Percentiles rank a stretch among this genome's conserved stretches.
Conservation (phyloP, 2,888 invertebrate species). For the Buathra laborator region DNA sequence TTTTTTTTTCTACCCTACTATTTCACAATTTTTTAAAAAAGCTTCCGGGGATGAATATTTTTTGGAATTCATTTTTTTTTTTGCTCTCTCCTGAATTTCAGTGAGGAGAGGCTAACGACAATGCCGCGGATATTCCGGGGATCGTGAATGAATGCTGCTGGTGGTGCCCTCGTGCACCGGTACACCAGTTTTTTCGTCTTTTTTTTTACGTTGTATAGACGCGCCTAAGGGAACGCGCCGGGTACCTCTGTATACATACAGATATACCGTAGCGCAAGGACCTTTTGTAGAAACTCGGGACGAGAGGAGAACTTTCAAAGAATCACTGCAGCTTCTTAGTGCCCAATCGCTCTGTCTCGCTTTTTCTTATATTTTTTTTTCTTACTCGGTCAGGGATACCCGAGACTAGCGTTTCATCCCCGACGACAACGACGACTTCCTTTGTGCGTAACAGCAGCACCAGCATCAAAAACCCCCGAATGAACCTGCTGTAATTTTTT, state of each 20-base stretch:
- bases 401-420: constrained; percentile 60
- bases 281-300: constrained; percentile 66
- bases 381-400: constrained; percentile 74
- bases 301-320: constrained; percentile 79
- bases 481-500: constrained; percentile 81
- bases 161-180: constrained; percentile 63
- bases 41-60: neutral
- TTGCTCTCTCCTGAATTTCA: constrained; percentile 65
- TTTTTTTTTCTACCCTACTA: neutral
- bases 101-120: constrained; percentile 36
- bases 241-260: constrained; percentile 17
- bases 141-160: constrained; percentile 77
- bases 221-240: constrained; percentile 64
- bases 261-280: constrained; percentile 66
- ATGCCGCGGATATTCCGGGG: constrained; percentile 75
- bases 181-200: constrained; percentile 61
- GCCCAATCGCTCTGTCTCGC: constrained; percentile 55
- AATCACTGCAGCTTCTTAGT: constrained; percentile 81
- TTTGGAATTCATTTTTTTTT: neutral
- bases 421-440: constrained; percentile 59
- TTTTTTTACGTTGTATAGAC: constrained; percentile 76
- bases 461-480: constrained; percentile 47
- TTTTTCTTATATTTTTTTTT: constrained; percentile 20
- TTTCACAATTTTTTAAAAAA: neutral
- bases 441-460: constrained; percentile 51